Evolutionary conservation across 2,888 invertebrate species (phyloP), one percentile per base, ranked within the genome.

Genomic region (Stratiomys singularior): DNA sequence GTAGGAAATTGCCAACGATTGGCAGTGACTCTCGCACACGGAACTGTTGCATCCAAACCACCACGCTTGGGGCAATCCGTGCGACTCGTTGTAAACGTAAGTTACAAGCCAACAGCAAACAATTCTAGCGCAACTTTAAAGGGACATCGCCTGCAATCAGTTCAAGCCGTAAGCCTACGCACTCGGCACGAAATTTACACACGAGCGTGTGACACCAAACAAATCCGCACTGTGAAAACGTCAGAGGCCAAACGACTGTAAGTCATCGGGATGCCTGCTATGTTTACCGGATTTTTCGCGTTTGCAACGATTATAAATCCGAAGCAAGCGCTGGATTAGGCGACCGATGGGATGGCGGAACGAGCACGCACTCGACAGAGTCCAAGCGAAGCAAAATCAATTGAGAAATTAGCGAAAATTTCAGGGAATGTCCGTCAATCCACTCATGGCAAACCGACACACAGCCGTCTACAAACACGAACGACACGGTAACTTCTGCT

Each of bases 401-500:
- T 23, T 23, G 28, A 28, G 52, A 37, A 74, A 23, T 13, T 25
- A 37, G 74, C 21, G 58, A 60, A 74, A 58, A 74, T 37, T 58
- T 21, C 30, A 56, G 21, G 11, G 60, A 72, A 30, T 21, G 28
- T 21, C 27, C 46, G 58, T 60, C 30, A 60, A 46, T 37, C n/a
- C 23, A 44, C 44, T 69, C 69, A 69, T 69, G 74, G 28, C 58
- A 74, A 60, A 72, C 72, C 72, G 72, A 66, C 56, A 76, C n/a
- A n/a, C 76, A 77, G 58, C 72, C 56, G 76, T 76, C 79, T 67
- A 66, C 78, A 74, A 37, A 66, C 30, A 27, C 69, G 56, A 71
- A 77, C 77, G 67, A 66, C 71, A 79, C 78, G 67, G 64, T 69
- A 66, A 78, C 79, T 77, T 78, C 77, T 47, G 37, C 76, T 76